Percentiles rank a stretch among this genome's conserved stretches.
Evolutionary conservation across 2,113 vertebrate genomes (phyloP).

Genomic region (Riparia riparia): DNA sequence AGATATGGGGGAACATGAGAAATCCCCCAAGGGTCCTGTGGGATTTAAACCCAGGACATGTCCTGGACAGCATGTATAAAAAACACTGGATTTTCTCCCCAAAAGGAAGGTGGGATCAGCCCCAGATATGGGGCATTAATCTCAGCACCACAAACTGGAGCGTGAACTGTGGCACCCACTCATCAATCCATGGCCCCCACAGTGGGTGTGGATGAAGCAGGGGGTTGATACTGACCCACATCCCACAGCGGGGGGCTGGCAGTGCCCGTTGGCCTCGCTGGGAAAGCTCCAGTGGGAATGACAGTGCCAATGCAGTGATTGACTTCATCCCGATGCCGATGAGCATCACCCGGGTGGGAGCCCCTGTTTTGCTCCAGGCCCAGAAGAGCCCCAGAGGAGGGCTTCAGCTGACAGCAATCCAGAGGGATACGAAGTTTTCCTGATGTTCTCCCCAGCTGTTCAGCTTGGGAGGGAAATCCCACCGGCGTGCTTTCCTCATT

Average conservation of each 20-base stretch:
- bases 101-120: not conserved
- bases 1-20: not conserved
- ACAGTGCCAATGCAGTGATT: fast-evolving
- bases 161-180: fast-evolving
- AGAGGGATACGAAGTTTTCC: not conserved
- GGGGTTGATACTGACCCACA: not conserved
- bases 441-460: not conserved
- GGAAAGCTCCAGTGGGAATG: not conserved
- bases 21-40: fast-evolving
- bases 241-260: not conserved
- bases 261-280: not conserved
- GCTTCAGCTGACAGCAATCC: not conserved
- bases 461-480: not conserved
- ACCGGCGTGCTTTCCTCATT: conserved; percentile 19
- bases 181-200: not conserved
- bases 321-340: fast-evolving
- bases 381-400: not conserved
- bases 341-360: fast-evolving
- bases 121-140: not conserved
- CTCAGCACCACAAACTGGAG: not conserved
- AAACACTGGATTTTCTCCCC: fast-evolving
- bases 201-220: not conserved
- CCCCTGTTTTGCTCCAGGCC: fast-evolving
- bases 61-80: not conserved
- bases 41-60: not conserved